Conservation (phyloP, 2,113 vertebrate species). For the Colius striatus region DNA sequence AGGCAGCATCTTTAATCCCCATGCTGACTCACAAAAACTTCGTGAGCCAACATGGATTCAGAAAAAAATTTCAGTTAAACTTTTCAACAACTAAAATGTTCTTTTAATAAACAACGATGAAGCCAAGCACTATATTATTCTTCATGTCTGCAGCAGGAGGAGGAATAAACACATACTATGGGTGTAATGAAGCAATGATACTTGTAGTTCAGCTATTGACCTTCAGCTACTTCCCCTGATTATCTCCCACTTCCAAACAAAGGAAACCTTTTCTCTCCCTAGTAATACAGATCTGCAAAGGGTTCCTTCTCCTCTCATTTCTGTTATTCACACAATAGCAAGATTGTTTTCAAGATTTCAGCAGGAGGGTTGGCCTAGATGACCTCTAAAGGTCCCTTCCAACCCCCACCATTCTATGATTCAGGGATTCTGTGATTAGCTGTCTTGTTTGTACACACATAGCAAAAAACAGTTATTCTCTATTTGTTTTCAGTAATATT, state of each 20-base stretch:
- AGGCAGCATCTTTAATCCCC: not conserved
- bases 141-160: not conserved
- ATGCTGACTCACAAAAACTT: not conserved
- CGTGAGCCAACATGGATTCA: not conserved
- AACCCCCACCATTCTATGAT: too few species aligned
- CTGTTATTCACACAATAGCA: not conserved
- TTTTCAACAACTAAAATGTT: not conserved
- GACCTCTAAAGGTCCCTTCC: too few species aligned
- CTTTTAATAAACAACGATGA: not conserved
- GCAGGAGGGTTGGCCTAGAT: too few species aligned
- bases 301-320: not conserved
- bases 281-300: not conserved
- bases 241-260: not conserved
- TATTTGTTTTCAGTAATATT: not conserved
- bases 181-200: not conserved
- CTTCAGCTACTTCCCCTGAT: not conserved
- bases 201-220: not conserved
- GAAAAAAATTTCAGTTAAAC: not conserved
- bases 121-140: not conserved
- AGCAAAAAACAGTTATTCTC: not conserved
- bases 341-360: not conserved
- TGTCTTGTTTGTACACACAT: not conserved
- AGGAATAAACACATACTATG: not conserved
- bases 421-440: not conserved
- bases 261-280: not conserved